These are phyloP conservation scores for Pycnonotus jocosus DNA, from an alignment of 2,113 vertebrate species.

Conservation along the genomic window DNA sequence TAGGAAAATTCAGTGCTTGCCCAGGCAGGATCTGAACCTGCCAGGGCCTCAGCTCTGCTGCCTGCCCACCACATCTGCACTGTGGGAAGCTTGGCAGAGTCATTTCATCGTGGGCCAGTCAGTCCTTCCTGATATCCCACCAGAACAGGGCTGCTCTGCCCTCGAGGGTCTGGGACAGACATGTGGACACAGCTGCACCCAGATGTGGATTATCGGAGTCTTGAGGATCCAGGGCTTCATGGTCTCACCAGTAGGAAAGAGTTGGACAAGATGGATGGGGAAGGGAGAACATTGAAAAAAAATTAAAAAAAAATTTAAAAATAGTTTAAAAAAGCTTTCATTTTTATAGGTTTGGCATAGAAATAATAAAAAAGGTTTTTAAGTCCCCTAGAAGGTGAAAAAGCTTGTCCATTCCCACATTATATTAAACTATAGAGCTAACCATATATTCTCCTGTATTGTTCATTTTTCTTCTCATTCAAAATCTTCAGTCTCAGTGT, in stretches of 20 bases:
- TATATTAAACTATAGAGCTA: neutral
- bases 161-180: neutral
- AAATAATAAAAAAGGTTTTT: neutral
- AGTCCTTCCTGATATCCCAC: neutral
- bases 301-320: neutral
- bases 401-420: neutral
- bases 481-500: neutral
- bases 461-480: neutral
- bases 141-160: neutral
- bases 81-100: fast-evolving
- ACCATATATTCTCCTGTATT: neutral
- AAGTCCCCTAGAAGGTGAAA: neutral
- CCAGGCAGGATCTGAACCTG: neutral
- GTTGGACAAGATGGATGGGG: neutral
- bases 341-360: neutral
- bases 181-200: neutral
- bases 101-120: fast-evolving
- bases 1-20: neutral
- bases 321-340: neutral
- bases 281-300: neutral
- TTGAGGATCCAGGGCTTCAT: neutral
- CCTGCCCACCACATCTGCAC: neutral
- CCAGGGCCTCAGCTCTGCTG: neutral
- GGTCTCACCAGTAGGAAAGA: neutral
- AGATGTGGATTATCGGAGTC: no score